A percentile compares a stretch with the other conserved stretches of the same genome.
These are phyloP conservation scores for Sphaeramia orbicularis DNA, from an alignment of 2,797 vertebrate species.

Conservation along the genomic window DNA sequence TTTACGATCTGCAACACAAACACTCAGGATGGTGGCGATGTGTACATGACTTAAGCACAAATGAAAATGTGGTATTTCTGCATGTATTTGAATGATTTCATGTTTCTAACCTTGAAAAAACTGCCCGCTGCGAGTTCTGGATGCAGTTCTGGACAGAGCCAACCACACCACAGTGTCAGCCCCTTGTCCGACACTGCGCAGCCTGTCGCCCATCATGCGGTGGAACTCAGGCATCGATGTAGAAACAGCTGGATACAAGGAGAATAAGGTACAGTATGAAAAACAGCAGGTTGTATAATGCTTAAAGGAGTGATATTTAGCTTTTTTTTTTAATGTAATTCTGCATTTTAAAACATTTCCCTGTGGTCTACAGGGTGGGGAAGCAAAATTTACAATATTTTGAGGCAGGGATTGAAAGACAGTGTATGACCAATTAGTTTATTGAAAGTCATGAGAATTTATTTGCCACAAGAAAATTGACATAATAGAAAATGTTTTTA, in stretches of 20 bases:
- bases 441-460: too few relatives aligned
- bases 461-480: too few relatives aligned
- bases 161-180: conserved; percentile 83
- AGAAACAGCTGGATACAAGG: conserved; percentile 72
- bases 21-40: background rate
- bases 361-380: too few relatives aligned
- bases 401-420: too few relatives aligned
- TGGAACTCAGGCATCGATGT: conserved; percentile 83
- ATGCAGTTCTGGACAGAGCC: conserved; percentile 70
- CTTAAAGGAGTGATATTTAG: too few relatives aligned
- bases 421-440: too few relatives aligned
- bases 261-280: background rate
- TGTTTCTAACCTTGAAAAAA: conserved; percentile 82
- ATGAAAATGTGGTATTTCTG: background rate
- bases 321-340: too few relatives aligned
- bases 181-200: conserved; percentile 78
- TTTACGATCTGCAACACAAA: conserved; percentile 73
- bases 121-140: conserved; percentile 68
- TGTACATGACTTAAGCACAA: background rate
- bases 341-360: too few relatives aligned
- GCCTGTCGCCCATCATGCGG: conserved; percentile 78
- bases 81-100: background rate
- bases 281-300: too few relatives aligned
- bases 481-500: too few relatives aligned
- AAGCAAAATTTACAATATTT: too few relatives aligned